phyloP scores from a whole-genome alignment of 2,888 invertebrate species.

The Diarsia mendica region DNA sequence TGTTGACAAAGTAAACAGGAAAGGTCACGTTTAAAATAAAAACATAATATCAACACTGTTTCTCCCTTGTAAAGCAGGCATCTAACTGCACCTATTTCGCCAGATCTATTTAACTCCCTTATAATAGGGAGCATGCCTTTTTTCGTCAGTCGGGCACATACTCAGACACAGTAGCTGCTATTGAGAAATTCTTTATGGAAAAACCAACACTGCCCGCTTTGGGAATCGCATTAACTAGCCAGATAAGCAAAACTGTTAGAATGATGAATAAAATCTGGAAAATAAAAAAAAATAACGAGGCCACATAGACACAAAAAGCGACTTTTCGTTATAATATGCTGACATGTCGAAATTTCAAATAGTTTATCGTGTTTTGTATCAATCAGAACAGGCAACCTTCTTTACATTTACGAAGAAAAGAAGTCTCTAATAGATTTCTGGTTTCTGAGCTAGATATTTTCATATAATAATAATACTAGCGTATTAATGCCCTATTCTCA shows the following conservation, averaged over 20 bases:
- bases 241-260: not conserved
- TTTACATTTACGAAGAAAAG: not conserved
- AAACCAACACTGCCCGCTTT: not conserved
- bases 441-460: not conserved
- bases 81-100: not conserved
- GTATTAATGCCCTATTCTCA: not conserved
- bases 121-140: not conserved
- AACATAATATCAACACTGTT: not conserved
- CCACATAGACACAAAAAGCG: not conserved
- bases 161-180: not conserved
- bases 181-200: not conserved
- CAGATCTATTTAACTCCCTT: not conserved
- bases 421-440: too few species aligned
- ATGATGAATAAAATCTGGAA: not conserved
- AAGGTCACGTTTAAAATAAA: not conserved
- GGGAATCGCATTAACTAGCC: not conserved
- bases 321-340: not conserved
- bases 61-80: not conserved
- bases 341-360: not conserved
- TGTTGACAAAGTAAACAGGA: not conserved
- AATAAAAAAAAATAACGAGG: not conserved
- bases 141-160: not conserved
- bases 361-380: not conserved
- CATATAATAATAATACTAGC: not conserved
- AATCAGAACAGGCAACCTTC: not conserved